Percentiles rank a stretch among this genome's conserved stretches.
phyloP scores from a whole-genome alignment of 2,888 invertebrate genomes.

The Amiota mariae region DNA sequence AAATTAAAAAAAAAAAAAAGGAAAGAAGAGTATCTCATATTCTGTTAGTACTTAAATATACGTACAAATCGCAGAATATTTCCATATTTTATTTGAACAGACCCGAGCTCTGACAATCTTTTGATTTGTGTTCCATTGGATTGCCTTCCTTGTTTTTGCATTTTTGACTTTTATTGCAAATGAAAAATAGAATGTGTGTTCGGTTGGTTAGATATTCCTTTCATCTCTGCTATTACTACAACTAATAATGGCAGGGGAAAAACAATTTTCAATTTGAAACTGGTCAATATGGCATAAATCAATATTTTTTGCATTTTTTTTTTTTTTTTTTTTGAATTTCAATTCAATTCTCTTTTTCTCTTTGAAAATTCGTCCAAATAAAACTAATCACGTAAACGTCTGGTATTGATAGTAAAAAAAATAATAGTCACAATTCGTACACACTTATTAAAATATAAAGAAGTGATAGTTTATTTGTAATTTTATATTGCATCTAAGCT shows the following conservation, averaged over 20 bases:
- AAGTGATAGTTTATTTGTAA: background rate
- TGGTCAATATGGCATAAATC: conserved; percentile 43
- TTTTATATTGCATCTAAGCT: too few relatives aligned
- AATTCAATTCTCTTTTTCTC: too few relatives aligned
- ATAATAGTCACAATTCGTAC: background rate
- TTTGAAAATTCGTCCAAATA: too few relatives aligned
- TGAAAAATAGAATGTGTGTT: conserved; percentile 11
- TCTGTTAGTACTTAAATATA: too few relatives aligned
- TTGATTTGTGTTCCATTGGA: conserved; percentile 21
- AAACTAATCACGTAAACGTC: background rate
- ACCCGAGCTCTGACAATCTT: background rate
- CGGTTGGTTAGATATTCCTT: background rate
- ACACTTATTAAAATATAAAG: background rate
- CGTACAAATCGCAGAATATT: background rate
- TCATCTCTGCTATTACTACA: background rate
- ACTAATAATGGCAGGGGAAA: conserved; percentile 10
- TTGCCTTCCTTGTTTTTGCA: conserved; percentile 5
- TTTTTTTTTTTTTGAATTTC: conserved; percentile 7
- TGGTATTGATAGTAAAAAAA: conserved; percentile 4
- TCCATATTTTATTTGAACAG: background rate
- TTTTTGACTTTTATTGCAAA: conserved; percentile 6
- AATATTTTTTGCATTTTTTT: conserved; percentile 38
- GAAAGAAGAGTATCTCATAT: too few relatives aligned
- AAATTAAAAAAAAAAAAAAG: too few relatives aligned
- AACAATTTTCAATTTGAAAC: conserved; percentile 41